These are phyloP conservation scores for Mantis religiosa DNA, from an alignment of 2,888 invertebrate genomes.

Conservation along the genomic window DNA sequence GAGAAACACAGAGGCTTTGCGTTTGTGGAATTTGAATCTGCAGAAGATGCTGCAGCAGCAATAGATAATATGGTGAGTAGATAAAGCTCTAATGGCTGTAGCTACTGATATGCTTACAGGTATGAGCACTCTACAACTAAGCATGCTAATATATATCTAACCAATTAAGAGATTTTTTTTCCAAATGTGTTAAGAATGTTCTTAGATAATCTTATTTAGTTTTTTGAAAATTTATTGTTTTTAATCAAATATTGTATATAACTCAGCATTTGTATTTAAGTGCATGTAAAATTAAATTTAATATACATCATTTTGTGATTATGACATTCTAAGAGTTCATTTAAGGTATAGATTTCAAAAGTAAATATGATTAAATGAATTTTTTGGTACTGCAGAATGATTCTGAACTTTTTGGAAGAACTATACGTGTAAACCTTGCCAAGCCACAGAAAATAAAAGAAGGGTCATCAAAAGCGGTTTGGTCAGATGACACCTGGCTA, in stretches of 20 bases:
- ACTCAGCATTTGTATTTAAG: no score
- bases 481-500: conserved; percentile 98
- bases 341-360: conserved; percentile 18
- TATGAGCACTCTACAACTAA: no score
- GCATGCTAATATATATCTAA: no score
- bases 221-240: no score
- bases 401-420: conserved; percentile 93
- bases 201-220: no score
- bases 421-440: conserved; percentile 93
- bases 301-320: no score
- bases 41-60: conserved; percentile 97
- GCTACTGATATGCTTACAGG: no score
- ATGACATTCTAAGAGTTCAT: not conserved
- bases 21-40: conserved; percentile 95
- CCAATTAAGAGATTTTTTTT: no score
- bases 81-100: not conserved
- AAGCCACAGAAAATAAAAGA: conserved; percentile 96
- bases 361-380: not conserved
- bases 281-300: no score
- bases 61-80: conserved; percentile 92
- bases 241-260: no score
- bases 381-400: conserved; percentile 73
- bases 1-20: conserved; percentile 98
- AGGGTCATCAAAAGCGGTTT: conserved; percentile 90
- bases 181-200: no score